Evolutionary conservation across 2,113 vertebrate species (phyloP).

Genomic region (Plestiodon gilberti): DNA sequence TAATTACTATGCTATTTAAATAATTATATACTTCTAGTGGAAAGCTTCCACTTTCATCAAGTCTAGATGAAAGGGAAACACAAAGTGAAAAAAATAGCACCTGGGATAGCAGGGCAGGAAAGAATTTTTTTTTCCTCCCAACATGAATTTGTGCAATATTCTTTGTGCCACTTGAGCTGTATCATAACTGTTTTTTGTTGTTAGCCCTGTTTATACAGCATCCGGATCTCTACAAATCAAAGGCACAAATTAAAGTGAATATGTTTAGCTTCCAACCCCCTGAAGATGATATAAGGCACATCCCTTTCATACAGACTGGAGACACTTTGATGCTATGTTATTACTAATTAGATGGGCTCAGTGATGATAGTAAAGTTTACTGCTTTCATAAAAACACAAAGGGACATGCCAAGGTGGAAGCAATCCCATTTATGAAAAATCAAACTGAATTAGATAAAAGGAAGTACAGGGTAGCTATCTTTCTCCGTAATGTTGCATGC

Average conservation of each 20-base stretch:
- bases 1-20: not conserved
- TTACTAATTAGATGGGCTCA: not conserved
- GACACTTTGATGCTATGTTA: not conserved
- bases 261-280: not conserved
- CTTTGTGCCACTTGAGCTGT: not conserved
- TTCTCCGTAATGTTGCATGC: not conserved
- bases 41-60: not conserved
- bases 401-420: not conserved
- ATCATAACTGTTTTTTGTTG: not conserved
- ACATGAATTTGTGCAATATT: not conserved
- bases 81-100: not conserved
- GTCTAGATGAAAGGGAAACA: not conserved
- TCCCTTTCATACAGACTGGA: constrained; percentile 2
- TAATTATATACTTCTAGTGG: not conserved
- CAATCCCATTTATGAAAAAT: constrained; percentile 4
- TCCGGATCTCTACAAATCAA: constrained; percentile 10
- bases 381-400: constrained; percentile 15
- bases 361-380: not conserved
- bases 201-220: not conserved
- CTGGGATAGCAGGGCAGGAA: not conserved
- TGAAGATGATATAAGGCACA: not conserved
- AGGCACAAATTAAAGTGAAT: not conserved
- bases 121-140: too few relatives aligned
- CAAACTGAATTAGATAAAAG: not conserved
- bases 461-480: not conserved